phyloP scores from a whole-genome alignment of 2,113 vertebrate species.

The Aspidoscelis tigris region DNA sequence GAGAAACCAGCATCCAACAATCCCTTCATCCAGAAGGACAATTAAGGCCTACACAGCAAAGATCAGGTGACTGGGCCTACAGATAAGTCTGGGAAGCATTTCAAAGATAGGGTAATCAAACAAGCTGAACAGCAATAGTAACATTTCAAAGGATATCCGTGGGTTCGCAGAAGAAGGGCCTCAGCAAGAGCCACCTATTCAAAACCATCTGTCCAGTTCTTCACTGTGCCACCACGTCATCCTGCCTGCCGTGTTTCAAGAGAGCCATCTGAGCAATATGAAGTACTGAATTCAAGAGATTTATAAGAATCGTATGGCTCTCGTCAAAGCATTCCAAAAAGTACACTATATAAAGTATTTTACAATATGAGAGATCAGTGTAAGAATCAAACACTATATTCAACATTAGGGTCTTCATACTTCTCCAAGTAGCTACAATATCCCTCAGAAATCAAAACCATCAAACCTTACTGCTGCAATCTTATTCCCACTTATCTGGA shows the following conservation, averaged over 20 bases:
- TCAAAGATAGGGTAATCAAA: neutral
- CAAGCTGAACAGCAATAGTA: neutral
- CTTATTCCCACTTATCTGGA: too few species aligned
- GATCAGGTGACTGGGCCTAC: neutral
- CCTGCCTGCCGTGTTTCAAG: neutral
- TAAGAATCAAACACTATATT: too few species aligned
- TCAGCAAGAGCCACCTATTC: neutral
- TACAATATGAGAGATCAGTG: neutral
- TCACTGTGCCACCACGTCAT: neutral
- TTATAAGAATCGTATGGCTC: neutral
- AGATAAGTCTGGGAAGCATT: neutral
- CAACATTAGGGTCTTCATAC: neutral
- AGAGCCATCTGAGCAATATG: neutral
- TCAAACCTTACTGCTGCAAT: too few species aligned
- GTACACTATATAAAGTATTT: neutral
- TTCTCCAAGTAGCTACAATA: neutral
- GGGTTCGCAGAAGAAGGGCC: neutral
- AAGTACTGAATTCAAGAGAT: neutral
- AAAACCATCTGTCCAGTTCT: neutral
- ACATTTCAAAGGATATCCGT: neutral
- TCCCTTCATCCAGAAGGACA: neutral
- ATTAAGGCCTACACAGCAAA: neutral
- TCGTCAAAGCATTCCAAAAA: neutral
- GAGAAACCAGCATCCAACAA: neutral
- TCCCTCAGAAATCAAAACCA: neutral